A percentile compares a stretch with the other conserved stretches of the same genome.
Evolutionary conservation across 2,888 invertebrate species (phyloP).

Genomic region (Cepaea hortensis): DNA sequence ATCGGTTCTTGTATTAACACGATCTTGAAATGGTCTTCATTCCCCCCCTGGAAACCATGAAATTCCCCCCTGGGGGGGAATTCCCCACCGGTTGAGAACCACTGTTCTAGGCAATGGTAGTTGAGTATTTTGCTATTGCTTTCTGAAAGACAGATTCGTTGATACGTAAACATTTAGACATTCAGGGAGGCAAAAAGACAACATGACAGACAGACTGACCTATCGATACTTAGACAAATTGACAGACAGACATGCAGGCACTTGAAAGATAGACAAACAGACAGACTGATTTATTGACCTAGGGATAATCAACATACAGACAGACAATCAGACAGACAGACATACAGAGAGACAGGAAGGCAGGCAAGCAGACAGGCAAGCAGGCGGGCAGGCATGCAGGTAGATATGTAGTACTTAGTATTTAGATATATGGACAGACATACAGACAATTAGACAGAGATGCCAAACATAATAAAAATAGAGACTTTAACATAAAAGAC

Average conservation of each 20-base stretch:
- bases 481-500: no score
- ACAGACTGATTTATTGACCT: no score
- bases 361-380: background rate
- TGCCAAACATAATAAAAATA: background rate
- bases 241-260: no score
- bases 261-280: no score
- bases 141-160: background rate
- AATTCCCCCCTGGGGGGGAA: no score
- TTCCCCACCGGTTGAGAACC: no score
- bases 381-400: background rate
- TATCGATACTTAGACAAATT: background rate
- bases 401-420: background rate
- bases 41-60: no score
- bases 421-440: background rate
- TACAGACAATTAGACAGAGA: background rate
- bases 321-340: no score
- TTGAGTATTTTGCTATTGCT: background rate
- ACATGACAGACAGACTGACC: background rate
- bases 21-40: no score
- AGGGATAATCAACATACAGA: no score
- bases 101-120: background rate
- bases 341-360: no score
- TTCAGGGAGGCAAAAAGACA: background rate
- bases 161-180: background rate
- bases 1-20: no score